Evolutionary conservation across 2,888 invertebrate species (phyloP), one percentile per base, ranked within the genome.

Genomic region (Xestia rhomboidea): DNA sequence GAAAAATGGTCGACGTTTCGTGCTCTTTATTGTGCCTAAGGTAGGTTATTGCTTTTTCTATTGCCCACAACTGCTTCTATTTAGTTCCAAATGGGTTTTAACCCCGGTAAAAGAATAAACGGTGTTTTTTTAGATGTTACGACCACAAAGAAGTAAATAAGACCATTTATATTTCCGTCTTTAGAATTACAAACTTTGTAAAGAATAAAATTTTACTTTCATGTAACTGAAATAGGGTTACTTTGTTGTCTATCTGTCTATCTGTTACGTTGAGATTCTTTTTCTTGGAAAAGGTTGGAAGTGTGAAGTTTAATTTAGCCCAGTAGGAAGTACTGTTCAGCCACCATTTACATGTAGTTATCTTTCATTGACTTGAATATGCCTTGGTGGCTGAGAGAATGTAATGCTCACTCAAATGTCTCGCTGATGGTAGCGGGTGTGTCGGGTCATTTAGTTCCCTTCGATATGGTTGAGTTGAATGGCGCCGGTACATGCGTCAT

Each of bases 31-130:
- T 54, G 30, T 71, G 10, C 38, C 38, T n/a, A 54, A 38, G 54
- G 13, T 10, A 64, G 30, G n/a, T 77, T 70, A 77, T 77, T 63
- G 63, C 46, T 27, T n/a, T 2, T 67, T 70, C 21, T 64, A 63
- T 64, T 54, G 41, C 38, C 46, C n/a, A 8, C 11, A 57, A 49
- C 46, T 24, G 15, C n/a, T 8, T n/a, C n/a, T 78, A 30, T 79
- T 64, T 46, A 11, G 11, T n/a, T 38, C 30, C 8, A 41, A 79
- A 79, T 49, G n/a, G 54, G 49, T 64, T 41, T 13, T 46, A n/a
- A 64, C 46, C 11, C 64, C 30, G 46, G 3, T 78, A 64, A 41
- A 57, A 71, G 21, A 46, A 64, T 21, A 46, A 54, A 46, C 13
- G n/a, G 1, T 10, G 6, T 24, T 70, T 77, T 77, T 51, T 63